Evolutionary conservation across 2,113 vertebrate genomes (phyloP).

Genomic region (Cheilinus undulatus): DNA sequence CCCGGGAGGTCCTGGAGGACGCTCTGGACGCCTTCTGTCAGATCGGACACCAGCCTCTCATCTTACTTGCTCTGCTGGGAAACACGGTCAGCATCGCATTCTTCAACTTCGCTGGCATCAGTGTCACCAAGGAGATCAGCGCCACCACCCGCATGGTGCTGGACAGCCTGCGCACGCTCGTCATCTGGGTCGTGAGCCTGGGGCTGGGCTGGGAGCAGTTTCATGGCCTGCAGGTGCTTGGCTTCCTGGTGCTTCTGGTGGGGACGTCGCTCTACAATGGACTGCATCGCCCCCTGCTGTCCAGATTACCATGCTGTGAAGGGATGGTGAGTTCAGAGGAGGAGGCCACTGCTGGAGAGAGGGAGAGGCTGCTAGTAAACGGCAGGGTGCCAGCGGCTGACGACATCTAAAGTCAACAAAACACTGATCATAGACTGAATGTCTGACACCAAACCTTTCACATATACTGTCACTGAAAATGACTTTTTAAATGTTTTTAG

Average conservation of each 20-base stretch:
- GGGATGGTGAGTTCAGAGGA: constrained; percentile 9
- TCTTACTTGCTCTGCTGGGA: constrained; percentile 88
- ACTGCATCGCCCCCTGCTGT: constrained; percentile 87
- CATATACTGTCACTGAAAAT: constrained; percentile 5
- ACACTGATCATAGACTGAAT: not conserved
- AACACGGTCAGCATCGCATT: constrained; percentile 95
- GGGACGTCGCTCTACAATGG: constrained; percentile 92
- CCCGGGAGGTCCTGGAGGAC: constrained; percentile 87
- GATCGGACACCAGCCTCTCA: constrained; percentile 87
- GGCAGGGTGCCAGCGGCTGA: constrained; percentile 43
- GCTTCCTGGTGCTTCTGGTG: constrained; percentile 88
- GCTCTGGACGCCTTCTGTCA: constrained; percentile 93
- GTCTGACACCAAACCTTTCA: constrained; percentile 27
- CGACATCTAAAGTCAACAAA: constrained; percentile 53
- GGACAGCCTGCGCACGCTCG: constrained; percentile 93
- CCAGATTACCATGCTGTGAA: constrained; percentile 68
- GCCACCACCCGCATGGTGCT: constrained; percentile 98
- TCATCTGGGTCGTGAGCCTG: constrained; percentile 92
- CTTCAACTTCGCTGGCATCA: constrained; percentile 97
- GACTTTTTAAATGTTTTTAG: constrained; percentile 26
- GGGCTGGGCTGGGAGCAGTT: constrained; percentile 91
- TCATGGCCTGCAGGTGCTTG: constrained; percentile 90
- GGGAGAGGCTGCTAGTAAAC: constrained; percentile 81
- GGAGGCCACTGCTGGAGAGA: constrained; percentile 63
- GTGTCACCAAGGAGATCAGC: constrained; percentile 95